Evolutionary conservation across 2,888 invertebrate genomes (phyloP), one percentile per base, ranked within the genome.

Genomic region (Diarsia brunnea): DNA sequence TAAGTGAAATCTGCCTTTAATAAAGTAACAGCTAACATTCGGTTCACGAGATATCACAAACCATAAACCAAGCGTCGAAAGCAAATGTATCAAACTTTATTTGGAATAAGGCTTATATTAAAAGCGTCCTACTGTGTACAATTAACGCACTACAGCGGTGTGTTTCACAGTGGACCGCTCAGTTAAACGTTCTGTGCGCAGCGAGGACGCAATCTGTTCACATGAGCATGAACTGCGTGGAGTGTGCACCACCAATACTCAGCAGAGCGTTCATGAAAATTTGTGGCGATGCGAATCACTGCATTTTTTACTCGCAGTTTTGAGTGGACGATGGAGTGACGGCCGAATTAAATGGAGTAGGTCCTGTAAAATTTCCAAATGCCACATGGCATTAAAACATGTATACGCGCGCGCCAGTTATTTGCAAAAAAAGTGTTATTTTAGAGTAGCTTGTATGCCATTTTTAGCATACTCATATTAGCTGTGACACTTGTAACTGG

Each of bases 161-260:
- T 45, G 77, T 58, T 38, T n/a, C 49, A 43, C 49, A 43, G 65
- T 19, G 24, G 16, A 31, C 10, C 10, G n/a, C 19, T 1, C 60
- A 16, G 55, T 12, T 7, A n/a, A 27, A 7, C 21, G 49, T 21
- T 14, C 49, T 21, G 21, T 49, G 24, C 47, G 49, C 67, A 19
- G 63, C 14, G 75, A 53, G 8, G n/a, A 64, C 19, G 74, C 66
- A 67, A 75, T 58, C 45, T 38, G 51, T 67, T 58, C 81, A 67
- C 67, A 67, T 63, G 75, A 68, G n/a, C 8, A 27, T 38, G 8
- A 27, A 10, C 38, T n/a, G n/a, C 11, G 61, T 43, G 49, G 24
- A 45, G n/a, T 27, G 58, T 27, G 70, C 19, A 38, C 47, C 55
- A 24, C 70, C 27, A 27, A 19, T n/a, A 14, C 12, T 11, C 53